phyloP scores from a whole-genome alignment of 2,797 vertebrate genomes.

The Sebastes matsubarae region DNA sequence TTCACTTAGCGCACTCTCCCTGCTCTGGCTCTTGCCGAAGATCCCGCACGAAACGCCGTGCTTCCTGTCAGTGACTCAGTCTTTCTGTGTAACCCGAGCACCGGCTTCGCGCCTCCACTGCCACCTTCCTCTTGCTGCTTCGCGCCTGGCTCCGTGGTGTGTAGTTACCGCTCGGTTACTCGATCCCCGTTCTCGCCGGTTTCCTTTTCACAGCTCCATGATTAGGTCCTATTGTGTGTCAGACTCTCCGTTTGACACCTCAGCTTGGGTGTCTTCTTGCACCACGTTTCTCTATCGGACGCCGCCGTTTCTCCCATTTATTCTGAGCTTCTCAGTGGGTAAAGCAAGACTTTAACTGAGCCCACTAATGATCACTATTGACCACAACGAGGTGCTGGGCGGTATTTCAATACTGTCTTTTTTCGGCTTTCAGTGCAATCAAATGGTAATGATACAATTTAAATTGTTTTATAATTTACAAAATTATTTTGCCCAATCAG shows the following conservation, averaged over 20 bases:
- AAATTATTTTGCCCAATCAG: background rate
- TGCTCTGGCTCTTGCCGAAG: conserved; percentile 63
- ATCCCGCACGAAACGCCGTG: conserved; percentile 64
- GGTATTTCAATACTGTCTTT: background rate
- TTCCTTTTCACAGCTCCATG: conserved; percentile 80
- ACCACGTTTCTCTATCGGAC: conserved; percentile 1
- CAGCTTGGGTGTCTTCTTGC: conserved; percentile 65
- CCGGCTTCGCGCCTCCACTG: conserved; percentile 56
- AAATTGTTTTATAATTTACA: background rate
- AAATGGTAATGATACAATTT: background rate
- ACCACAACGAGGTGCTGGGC: background rate
- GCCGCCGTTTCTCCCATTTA: conserved; percentile 28
- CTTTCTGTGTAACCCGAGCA: conserved; percentile 85
- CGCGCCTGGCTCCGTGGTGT: conserved; percentile 59
- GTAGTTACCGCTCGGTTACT: conserved; percentile 77
- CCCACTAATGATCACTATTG: background rate
- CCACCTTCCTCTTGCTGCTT: conserved; percentile 72
- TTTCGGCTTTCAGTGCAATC: background rate
- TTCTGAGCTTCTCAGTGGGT: background rate
- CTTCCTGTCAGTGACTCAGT: conserved; percentile 85
- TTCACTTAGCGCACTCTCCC: conserved; percentile 82
- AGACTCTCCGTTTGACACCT: conserved; percentile 73
- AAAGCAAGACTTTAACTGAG: background rate
- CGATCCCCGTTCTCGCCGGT: conserved; percentile 62
- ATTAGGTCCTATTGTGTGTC: conserved; percentile 77